phyloP scores from a whole-genome alignment of 1,140 invertebrate genomes.

The Drosophila watanabei region DNA sequence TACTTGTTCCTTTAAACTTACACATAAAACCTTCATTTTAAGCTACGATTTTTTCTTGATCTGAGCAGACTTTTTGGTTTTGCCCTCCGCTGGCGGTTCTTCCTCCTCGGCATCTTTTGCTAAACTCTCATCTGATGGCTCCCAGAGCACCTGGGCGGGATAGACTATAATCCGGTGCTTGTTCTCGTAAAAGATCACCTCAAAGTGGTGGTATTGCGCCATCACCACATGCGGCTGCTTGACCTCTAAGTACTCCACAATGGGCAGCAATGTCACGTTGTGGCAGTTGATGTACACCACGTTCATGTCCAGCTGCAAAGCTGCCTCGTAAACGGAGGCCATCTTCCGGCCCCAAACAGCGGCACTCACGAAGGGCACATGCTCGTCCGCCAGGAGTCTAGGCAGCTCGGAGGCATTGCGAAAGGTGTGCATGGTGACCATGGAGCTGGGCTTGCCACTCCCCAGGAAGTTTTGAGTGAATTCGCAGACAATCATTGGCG shows the following conservation, averaged over 20 bases:
- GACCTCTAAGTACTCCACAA: conserved; percentile 2
- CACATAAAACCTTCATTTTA: neutral
- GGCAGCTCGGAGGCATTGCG: conserved; percentile 41
- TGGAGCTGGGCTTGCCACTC: conserved; percentile 33
- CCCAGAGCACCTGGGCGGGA: conserved; percentile 41
- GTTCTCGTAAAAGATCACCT: conserved; percentile 20
- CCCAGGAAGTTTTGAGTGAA: conserved; percentile 63
- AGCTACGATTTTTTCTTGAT: neutral
- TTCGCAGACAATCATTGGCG: conserved; percentile 54
- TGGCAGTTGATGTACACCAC: conserved; percentile 57
- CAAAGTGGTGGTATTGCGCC: conserved; percentile 41
- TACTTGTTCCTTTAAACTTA: neutral
- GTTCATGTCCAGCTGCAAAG: conserved; percentile 23
- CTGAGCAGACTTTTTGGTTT: neutral
- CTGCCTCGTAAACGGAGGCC: conserved; percentile 54
- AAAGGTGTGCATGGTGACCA: conserved; percentile 67
- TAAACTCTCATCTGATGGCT: neutral
- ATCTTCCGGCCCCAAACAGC: conserved; percentile 56
- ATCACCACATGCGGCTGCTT: conserved; percentile 35
- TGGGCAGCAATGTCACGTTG: conserved; percentile 15
- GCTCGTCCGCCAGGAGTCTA: conserved; percentile 27
- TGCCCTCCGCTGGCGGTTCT: conserved; percentile 6
- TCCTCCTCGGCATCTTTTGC: neutral
- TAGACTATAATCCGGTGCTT: conserved; percentile 27
- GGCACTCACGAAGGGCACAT: conserved; percentile 39